phyloP scores from a whole-genome alignment of 1,140 invertebrate species.

The Sarcophaga peregrina region DNA sequence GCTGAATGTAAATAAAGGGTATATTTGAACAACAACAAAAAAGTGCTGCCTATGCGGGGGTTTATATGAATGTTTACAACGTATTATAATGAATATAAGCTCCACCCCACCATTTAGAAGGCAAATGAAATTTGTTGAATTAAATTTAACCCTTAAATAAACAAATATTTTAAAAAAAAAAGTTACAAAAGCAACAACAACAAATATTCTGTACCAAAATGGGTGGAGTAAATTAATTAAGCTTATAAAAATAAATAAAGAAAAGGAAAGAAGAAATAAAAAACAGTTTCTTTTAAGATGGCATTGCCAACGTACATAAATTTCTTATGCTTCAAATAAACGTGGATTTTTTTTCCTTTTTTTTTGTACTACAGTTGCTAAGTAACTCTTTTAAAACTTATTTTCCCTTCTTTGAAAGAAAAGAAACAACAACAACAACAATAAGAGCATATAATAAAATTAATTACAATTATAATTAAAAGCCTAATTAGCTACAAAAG shows the following conservation, averaged over 20 bases:
- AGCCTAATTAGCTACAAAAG: conserved; percentile 57
- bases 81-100: not conserved
- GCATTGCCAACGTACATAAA: not conserved
- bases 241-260: not conserved
- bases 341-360: not conserved
- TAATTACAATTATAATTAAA: conserved; percentile 66
- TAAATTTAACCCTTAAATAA: conserved; percentile 4
- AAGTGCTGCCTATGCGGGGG: no score
- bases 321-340: not conserved
- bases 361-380: not conserved
- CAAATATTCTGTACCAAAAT: not conserved
- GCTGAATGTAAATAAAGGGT: no score
- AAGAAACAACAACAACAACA: conserved; percentile 15
- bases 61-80: no score
- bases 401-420: not conserved
- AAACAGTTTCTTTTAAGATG: not conserved
- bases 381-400: not conserved
- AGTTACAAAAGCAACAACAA: not conserved
- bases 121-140: conserved; percentile 14
- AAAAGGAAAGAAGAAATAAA: not conserved
- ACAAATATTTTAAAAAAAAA: not conserved
- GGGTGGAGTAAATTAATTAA: conserved; percentile 9
- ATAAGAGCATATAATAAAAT: conserved; percentile 46
- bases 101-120: conserved; percentile 30
- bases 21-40: no score